Conservation (phyloP, 2,113 vertebrate species). For the Paedocypris sp. region DNA sequence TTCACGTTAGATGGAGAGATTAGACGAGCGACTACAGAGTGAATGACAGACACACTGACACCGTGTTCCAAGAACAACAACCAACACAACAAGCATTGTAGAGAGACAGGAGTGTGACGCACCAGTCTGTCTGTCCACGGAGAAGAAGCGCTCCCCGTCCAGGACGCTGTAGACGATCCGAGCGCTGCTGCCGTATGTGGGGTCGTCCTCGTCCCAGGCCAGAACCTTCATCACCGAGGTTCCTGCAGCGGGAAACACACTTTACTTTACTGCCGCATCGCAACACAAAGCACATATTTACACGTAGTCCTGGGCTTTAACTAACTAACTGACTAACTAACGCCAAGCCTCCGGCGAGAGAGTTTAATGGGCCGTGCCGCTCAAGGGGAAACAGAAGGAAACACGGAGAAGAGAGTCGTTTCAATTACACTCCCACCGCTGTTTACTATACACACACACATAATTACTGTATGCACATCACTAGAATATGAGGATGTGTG, state of each 20-base stretch:
- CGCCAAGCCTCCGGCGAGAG: constrained; percentile 35
- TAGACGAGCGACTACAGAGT: no score
- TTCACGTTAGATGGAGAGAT: no score
- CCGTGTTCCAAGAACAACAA: no score
- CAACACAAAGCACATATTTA: constrained; percentile 29
- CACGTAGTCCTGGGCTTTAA: constrained; percentile 49
- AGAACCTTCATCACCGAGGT: constrained; percentile 96
- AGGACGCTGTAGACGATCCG: constrained; percentile 89
- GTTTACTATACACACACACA: no score
- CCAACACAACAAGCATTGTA: not conserved
- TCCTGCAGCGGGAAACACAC: constrained; percentile 58
- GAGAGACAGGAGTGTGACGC: constrained; percentile 32
- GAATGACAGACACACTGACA: no score
- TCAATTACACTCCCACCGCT: no score
- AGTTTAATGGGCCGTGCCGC: constrained; percentile 37
- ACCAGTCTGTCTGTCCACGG: constrained; percentile 90
- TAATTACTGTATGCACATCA: no score
- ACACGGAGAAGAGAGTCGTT: constrained; percentile 9
- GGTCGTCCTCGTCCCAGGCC: constrained; percentile 90
- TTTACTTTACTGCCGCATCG: constrained; percentile 22
- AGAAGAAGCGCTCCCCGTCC: constrained; percentile 86
- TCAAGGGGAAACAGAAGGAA: not conserved
- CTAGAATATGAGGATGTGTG: no score
- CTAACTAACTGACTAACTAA: no score
- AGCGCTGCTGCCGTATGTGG: constrained; percentile 88